Percentiles rank a stretch among this genome's conserved stretches.
These are phyloP conservation scores for Acestrorhynchus altus DNA, from an alignment of 2,797 vertebrate genomes.

Conservation along the genomic window DNA sequence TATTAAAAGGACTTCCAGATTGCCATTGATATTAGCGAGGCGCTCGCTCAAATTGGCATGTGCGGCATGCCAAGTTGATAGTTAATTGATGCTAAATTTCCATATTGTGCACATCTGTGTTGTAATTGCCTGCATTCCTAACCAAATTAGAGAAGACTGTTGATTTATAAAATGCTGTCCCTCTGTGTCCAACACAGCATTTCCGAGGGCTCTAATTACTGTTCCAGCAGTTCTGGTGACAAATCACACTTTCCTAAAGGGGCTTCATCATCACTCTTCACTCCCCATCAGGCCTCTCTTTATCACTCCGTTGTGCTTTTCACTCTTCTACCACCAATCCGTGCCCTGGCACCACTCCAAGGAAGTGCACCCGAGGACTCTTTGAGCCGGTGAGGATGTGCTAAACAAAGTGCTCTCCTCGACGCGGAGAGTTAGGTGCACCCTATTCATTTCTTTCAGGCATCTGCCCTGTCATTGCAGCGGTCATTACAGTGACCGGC, in stretches of 20 bases:
- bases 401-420: neutral
- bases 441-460: neutral
- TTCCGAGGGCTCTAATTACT: constrained; percentile 57
- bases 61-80: constrained; percentile 53
- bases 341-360: constrained; percentile 30
- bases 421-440: neutral
- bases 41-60: constrained; percentile 55
- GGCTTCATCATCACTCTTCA: constrained; percentile 34
- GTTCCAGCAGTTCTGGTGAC: constrained; percentile 47
- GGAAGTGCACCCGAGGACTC: constrained; percentile 28
- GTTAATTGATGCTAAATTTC: constrained; percentile 61
- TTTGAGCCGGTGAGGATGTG: neutral
- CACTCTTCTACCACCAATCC: constrained; percentile 36
- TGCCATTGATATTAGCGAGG: constrained; percentile 55
- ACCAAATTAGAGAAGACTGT: constrained; percentile 58
- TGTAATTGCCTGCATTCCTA: constrained; percentile 59
- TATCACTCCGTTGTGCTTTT: constrained; percentile 19
- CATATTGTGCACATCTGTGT: constrained; percentile 66
- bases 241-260: constrained; percentile 40
- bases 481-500: neutral
- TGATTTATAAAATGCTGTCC: constrained; percentile 52
- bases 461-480: neutral
- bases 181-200: constrained; percentile 50
- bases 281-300: constrained; percentile 16
- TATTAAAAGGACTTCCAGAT: constrained; percentile 59